These are phyloP conservation scores for Corydoras sp. DNA, from an alignment of 2,113 vertebrate species.

Conservation along the genomic window DNA sequence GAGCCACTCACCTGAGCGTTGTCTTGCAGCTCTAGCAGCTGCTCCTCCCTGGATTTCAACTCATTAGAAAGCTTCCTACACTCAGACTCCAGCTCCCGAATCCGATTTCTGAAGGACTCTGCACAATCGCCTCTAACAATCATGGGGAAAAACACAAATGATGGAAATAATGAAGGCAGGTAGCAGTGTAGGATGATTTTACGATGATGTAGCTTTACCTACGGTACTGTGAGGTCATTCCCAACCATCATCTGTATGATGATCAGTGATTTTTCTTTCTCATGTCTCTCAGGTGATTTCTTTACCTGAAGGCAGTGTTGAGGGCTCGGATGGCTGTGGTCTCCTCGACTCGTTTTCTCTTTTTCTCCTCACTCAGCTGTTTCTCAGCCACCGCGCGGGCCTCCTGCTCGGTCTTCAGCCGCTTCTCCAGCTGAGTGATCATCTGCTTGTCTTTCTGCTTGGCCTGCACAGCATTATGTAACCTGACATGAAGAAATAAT, in stretches of 20 bases:
- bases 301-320: slow-evolving; percentile 86
- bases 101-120: slow-evolving; percentile 81
- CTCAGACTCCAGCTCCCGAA: slow-evolving; percentile 91
- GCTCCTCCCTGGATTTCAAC: slow-evolving; percentile 92
- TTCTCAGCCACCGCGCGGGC: slow-evolving; percentile 87
- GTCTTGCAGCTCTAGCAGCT: slow-evolving; percentile 87
- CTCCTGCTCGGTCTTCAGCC: slow-evolving; percentile 94
- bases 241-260: too few relatives aligned
- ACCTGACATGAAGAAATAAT: slow-evolving; percentile 58
- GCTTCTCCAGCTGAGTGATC: slow-evolving; percentile 94
- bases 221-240: too few relatives aligned
- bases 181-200: not conserved
- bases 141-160: not conserved
- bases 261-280: too few relatives aligned
- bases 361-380: slow-evolving; percentile 93
- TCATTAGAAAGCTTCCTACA: slow-evolving; percentile 92
- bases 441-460: slow-evolving; percentile 98
- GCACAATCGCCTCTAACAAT: slow-evolving; percentile 84
- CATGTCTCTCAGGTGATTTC: not conserved
- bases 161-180: not conserved
- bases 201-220: too few relatives aligned
- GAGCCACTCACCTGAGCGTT: slow-evolving; percentile 81
- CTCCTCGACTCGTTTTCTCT: slow-evolving; percentile 96
- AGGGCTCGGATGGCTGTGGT: slow-evolving; percentile 87
- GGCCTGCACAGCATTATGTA: slow-evolving; percentile 92